A percentile compares a stretch with the other conserved stretches of the same genome.
These are phyloP conservation scores for Rhyacichthys aspro DNA, from an alignment of 2,797 vertebrate species.

Conservation along the genomic window DNA sequence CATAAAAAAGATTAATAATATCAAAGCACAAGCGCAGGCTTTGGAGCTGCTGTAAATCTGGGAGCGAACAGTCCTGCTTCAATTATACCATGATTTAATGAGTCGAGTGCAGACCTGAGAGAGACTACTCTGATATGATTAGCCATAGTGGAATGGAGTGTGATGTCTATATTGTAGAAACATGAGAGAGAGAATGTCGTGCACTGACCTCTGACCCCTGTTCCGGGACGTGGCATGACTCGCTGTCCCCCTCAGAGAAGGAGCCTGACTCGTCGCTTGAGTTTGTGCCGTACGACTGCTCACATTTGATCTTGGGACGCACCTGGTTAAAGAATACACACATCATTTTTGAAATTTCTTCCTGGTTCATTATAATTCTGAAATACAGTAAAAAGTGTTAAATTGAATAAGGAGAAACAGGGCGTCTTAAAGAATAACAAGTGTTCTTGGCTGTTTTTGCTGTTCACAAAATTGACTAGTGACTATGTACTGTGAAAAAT, in stretches of 20 bases:
- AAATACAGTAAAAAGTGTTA: no score
- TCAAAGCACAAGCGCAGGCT: conserved; percentile 65
- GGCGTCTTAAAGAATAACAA: no score
- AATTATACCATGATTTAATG: no score
- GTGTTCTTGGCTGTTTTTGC: no score
- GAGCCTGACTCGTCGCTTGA: conserved; percentile 99
- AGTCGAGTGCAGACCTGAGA: no score
- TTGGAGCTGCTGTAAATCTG: conserved; percentile 59
- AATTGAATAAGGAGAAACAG: no score
- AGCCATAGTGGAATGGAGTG: conserved; percentile 37
- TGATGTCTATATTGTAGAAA: conserved; percentile 26
- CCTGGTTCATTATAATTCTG: no score
- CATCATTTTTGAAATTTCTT: no score
- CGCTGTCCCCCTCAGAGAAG: conserved; percentile 99
- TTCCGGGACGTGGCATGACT: conserved; percentile 95
- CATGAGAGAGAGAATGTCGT: conserved; percentile 33
- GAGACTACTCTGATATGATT: conserved; percentile 43
- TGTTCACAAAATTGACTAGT: no score
- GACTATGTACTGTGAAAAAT: no score
- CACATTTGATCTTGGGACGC: conserved; percentile 97
- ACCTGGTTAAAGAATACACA: conserved; percentile 40
- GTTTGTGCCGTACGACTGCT: conserved; percentile 99
- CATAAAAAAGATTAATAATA: conserved; percentile 65
- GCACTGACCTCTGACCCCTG: conserved; percentile 94
- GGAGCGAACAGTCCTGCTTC: no score